Evolutionary conservation across 2,797 vertebrate species (phyloP).

Genomic region (Danio aesculapii): DNA sequence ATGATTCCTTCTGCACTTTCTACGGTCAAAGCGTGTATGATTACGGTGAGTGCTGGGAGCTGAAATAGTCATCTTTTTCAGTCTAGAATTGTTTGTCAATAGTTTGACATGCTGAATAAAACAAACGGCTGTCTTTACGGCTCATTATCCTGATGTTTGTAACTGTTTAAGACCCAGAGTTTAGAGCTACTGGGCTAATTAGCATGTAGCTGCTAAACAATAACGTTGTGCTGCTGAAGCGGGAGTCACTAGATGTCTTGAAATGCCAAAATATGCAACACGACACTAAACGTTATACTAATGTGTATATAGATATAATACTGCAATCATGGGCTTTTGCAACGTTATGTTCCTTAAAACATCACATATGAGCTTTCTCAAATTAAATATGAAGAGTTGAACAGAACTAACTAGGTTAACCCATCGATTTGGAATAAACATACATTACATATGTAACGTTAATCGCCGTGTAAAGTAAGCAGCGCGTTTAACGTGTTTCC

Average conservation of each 20-base stretch:
- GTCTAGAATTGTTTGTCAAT: not conserved
- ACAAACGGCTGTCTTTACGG: not conserved
- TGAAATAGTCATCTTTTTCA: not conserved
- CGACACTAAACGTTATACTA: not conserved
- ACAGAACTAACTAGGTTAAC: not conserved
- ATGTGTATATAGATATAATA: not conserved
- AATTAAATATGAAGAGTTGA: not conserved
- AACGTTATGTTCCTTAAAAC: too few relatives aligned
- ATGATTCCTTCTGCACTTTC: constrained; percentile 28
- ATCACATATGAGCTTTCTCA: too few relatives aligned
- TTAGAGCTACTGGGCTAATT: not conserved
- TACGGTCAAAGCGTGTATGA: not conserved
- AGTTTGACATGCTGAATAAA: not conserved
- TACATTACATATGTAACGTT: too few relatives aligned
- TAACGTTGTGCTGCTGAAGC: not conserved
- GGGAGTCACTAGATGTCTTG: not conserved
- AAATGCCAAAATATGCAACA: not conserved
- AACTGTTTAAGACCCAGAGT: not conserved
- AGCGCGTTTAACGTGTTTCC: not conserved
- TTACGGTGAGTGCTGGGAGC: constrained; percentile 1
- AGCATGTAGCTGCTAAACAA: constrained; percentile 45
- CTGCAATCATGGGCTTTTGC: too few relatives aligned
- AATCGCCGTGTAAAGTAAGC: too few relatives aligned
- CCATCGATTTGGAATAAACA: too few relatives aligned
- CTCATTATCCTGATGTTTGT: not conserved